Conservation (phyloP, 2,113 vertebrate species). For the Pan paniscus region DNA sequence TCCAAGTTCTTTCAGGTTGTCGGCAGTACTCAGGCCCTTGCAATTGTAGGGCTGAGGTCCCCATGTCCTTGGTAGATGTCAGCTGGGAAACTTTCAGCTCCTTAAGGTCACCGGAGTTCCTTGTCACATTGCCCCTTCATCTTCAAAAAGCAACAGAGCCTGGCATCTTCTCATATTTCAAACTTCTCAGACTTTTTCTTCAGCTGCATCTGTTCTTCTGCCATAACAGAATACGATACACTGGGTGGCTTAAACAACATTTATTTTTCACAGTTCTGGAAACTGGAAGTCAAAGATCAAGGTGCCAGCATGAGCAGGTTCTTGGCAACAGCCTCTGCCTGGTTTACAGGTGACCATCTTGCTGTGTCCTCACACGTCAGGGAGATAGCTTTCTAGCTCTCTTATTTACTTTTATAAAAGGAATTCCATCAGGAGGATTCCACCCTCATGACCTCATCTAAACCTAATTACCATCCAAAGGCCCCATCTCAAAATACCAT, state of each 20-base stretch:
- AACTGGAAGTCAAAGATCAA: neutral
- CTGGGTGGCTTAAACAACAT: neutral
- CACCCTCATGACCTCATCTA: neutral
- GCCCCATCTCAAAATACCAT: neutral
- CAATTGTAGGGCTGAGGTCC: neutral
- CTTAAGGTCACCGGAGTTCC: neutral
- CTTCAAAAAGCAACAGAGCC: neutral
- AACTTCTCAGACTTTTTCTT: neutral
- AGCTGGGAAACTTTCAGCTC: neutral
- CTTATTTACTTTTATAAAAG: neutral
- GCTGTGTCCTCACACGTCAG: neutral
- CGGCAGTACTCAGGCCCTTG: neutral
- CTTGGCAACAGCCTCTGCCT: neutral
- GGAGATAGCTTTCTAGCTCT: neutral
- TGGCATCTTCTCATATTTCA: neutral
- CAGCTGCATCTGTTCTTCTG: neutral
- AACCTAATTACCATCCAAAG: neutral
- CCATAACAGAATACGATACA: neutral
- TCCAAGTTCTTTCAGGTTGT: neutral
- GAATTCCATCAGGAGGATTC: neutral
- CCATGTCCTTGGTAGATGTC: neutral
- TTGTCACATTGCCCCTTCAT: neutral
- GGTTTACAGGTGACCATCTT: too few relatives aligned
- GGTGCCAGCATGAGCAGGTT: neutral
- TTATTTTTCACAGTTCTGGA: neutral